Conservation (phyloP, 2,888 invertebrate genomes). For the Latrodectus hesperus region DNA sequence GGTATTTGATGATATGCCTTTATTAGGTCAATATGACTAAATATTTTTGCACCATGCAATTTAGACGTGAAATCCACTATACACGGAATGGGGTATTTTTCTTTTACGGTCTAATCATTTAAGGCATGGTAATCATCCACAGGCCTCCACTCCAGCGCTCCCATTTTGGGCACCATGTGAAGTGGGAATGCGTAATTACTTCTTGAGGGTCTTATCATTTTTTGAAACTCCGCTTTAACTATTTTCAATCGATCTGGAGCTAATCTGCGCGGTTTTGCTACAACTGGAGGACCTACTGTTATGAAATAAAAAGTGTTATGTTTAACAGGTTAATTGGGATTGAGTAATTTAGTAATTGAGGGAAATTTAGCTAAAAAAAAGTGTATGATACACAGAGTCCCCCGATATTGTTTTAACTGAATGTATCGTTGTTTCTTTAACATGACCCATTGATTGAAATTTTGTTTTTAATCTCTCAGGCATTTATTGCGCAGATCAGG, state of each 20-base stretch:
- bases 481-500: constrained; percentile 8
- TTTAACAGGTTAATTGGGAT: not conserved
- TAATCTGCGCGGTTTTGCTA: not conserved
- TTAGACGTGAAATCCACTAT: no score
- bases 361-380: no score
- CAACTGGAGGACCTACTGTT: not conserved
- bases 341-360: no score
- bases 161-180: constrained; percentile 16
- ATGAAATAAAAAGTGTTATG: not conserved
- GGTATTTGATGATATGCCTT: no score
- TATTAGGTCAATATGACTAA: no score
- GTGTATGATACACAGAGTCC: not conserved
- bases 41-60: no score
- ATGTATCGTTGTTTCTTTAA: not conserved
- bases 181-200: not conserved
- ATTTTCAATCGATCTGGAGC: not conserved
- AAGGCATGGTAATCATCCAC: constrained; percentile 8
- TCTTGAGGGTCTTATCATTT: not conserved
- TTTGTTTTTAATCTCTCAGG: constrained; percentile 16
- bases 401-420: not conserved
- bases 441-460: not conserved
- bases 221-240: not conserved
- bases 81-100: no score
- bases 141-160: constrained; percentile 3
- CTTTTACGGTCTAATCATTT: not conserved